These are phyloP conservation scores for Eunapius fragilis DNA, from an alignment of 37 sponge, comb jelly and placozoan genomes.

Conservation along the genomic window DNA sequence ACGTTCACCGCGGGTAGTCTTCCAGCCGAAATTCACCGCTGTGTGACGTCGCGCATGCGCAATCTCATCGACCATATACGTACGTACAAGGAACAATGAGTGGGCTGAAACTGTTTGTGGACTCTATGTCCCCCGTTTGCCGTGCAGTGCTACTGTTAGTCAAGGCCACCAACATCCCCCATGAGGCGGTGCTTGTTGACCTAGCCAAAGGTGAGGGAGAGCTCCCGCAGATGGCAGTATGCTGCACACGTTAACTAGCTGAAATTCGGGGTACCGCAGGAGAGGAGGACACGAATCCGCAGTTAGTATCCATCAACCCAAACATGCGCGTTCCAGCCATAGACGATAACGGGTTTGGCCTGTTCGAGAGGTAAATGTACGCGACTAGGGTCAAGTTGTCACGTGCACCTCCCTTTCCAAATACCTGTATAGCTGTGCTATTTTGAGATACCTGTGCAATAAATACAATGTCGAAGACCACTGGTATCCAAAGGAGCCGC, in stretches of 20 bases:
- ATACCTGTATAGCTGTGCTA: slow-evolving; percentile 44
- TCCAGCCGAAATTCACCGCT: too few relatives aligned
- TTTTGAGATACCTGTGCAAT: slow-evolving; percentile 56
- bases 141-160: slow-evolving; percentile 70
- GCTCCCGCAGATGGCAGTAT: too few relatives aligned
- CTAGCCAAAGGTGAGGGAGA: slow-evolving; percentile 37
- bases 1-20: too few relatives aligned
- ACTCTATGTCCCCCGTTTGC: slow-evolving; percentile 65
- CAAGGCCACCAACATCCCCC: slow-evolving; percentile 58
- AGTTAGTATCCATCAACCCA: slow-evolving; percentile 34
- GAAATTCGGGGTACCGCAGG: too few relatives aligned
- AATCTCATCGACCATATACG: not conserved
- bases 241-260: too few relatives aligned
- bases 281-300: slow-evolving; percentile 31
- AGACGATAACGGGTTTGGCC: slow-evolving; percentile 48
- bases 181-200: slow-evolving; percentile 33
- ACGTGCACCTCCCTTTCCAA: not conserved
- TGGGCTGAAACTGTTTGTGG: slow-evolving; percentile 49
- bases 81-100: slow-evolving; percentile 38
- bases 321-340: slow-evolving; percentile 38
- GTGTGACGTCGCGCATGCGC: slow-evolving; percentile 34
- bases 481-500: slow-evolving; percentile 75
- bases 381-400: not conserved
- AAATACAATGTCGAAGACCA: slow-evolving; percentile 70
- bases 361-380: slow-evolving; percentile 59